These are phyloP conservation scores for Porites rus DNA, from an alignment of 92 coral and sea anemone species.

Conservation along the genomic window DNA sequence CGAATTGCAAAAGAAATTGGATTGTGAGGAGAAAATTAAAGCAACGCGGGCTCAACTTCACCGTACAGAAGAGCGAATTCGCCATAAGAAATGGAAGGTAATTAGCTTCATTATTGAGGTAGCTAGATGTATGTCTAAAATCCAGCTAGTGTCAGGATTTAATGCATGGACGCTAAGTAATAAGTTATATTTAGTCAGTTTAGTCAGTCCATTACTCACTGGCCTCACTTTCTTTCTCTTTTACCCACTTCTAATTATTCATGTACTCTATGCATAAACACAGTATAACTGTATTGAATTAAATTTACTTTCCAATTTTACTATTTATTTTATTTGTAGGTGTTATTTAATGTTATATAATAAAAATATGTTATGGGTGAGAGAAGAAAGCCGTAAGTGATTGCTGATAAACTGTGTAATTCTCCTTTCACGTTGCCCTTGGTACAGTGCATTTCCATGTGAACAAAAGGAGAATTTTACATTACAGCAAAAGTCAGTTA, in stretches of 20 bases:
- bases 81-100: constrained; percentile 31
- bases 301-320: neutral
- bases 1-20: constrained; percentile 42
- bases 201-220: neutral
- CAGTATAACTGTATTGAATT: neutral
- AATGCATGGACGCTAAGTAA: constrained; percentile 1
- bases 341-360: too few relatives aligned
- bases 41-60: constrained; percentile 31
- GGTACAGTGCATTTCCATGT: neutral
- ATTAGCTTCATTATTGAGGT: neutral
- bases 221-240: constrained; percentile 7
- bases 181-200: neutral
- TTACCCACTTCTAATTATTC: neutral
- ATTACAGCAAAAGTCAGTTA: too few relatives aligned
- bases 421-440: neutral
- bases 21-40: constrained; percentile 34
- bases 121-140: neutral
- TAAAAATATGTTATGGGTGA: too few relatives aligned
- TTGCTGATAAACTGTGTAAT: neutral
- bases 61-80: constrained; percentile 18
- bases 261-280: neutral
- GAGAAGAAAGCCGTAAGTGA: too few relatives aligned
- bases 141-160: too few relatives aligned
- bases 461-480: neutral
- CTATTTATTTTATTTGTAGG: too few relatives aligned